Evolutionary conservation across 2,888 invertebrate species (phyloP), one percentile per base, ranked within the genome.

Genomic region (Cabera pusaria): DNA sequence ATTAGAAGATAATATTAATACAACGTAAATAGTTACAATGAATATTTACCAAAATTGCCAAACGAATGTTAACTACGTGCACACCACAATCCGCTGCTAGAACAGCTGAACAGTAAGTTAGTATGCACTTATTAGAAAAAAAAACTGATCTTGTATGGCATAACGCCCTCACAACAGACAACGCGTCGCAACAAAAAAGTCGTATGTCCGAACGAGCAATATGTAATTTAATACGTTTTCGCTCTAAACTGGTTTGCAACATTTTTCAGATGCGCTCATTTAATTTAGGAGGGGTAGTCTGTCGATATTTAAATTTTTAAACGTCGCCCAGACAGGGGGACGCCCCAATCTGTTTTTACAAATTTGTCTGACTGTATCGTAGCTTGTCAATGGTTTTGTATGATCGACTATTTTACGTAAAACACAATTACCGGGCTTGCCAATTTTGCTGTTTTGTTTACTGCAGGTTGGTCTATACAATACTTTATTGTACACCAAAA

Each of bases 241-340:
- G 47, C 37, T 41, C 31, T 23, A 21, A 52, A 47, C 42, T 39
- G 27, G 26, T 47, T 49, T 39, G 52, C 45, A 64, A 64, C 61
- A 71, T 73, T 79, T 78, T 80, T 77, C 72, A 72, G 69, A 72
- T 63, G 52, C 63, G 52, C 60, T 64, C 70, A 70, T 82, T 85
- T 82, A 73, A 84, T 83, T 80, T 78, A 65, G 67, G 71, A 75
- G 74, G 83, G 82, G 78, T 68, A 64, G 65, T 59, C 62, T 81
- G 81, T 74, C 81, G 75, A 82, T 84, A 84, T 85, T 85, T 81
- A 83, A 84, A 83, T 83, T 84, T 85, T 83, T 79, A 79, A 86
- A 69, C 74, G 73, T 72, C 71, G 67, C 71, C 68, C 70, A 76
- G 75, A 73, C 72, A 67, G 67, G 61, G 64, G 61, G 64, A 51